phyloP scores from a whole-genome alignment of 2,113 vertebrate genomes.

The Trichechus manatus region DNA sequence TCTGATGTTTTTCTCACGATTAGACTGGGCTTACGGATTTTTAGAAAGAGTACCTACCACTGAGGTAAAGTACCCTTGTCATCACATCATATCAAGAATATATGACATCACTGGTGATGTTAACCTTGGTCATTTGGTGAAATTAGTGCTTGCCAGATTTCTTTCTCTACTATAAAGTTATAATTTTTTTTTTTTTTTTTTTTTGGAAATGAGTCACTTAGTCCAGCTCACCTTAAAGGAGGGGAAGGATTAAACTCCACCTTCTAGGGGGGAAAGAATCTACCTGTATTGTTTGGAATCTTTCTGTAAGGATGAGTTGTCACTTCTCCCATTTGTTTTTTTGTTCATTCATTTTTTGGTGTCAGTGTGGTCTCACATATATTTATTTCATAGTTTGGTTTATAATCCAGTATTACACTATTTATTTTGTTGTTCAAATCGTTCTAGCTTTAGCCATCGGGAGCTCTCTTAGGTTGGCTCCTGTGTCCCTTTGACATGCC shows the following conservation, averaged over 20 bases:
- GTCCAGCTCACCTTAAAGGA: background rate
- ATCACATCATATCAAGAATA: background rate
- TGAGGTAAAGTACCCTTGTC: background rate
- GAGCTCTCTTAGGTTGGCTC: background rate
- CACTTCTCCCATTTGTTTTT: background rate
- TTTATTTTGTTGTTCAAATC: background rate
- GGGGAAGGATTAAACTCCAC: background rate
- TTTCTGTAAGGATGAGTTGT: background rate
- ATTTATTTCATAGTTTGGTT: background rate
- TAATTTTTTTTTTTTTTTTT: background rate
- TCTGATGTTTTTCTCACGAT: background rate
- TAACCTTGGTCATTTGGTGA: background rate
- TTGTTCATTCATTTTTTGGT: background rate
- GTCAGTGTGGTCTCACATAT: background rate
- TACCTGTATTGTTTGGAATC: background rate
- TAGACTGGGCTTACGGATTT: background rate
- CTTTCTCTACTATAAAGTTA: background rate
- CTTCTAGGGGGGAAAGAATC: background rate
- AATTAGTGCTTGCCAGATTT: background rate
- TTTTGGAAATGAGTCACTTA: background rate
- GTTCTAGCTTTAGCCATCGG: background rate
- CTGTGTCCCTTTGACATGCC: background rate
- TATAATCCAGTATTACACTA: fast-evolving
- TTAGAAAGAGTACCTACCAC: background rate
- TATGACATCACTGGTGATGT: background rate